Evolutionary conservation across 2,888 invertebrate species (phyloP).

Genomic region (Drosophila pseudotakahashii): DNA sequence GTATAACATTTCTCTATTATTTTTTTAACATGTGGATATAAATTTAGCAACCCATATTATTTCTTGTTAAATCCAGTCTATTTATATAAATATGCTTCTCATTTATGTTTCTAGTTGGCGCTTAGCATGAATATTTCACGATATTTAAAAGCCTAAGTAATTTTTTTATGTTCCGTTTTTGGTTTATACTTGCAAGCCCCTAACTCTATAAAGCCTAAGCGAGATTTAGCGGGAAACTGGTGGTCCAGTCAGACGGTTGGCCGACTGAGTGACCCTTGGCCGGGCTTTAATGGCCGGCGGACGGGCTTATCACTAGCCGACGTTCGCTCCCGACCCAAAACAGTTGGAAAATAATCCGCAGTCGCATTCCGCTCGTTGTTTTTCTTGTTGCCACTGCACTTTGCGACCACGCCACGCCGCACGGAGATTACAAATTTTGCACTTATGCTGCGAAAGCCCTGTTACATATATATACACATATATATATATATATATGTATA

Average conservation of each 20-base stretch:
- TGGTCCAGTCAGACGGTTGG: conserved; percentile 21
- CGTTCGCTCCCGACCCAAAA: conserved; percentile 4
- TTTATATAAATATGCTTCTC: conserved; percentile 13
- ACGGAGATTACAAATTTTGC: conserved; percentile 76
- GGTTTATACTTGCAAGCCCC: conserved; percentile 4
- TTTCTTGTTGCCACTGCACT: conserved; percentile 47
- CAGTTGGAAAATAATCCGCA: conserved; percentile 36
- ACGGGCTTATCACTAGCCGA: conserved; percentile 55
- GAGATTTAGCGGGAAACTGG: conserved; percentile 16
- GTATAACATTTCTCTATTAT: no score
- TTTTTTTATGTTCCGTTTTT: conserved; percentile 10
- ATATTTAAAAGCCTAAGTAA: conserved; percentile 2
- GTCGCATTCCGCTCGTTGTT: conserved; percentile 11
- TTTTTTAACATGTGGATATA: no score
- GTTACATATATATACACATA: conserved; percentile 10
- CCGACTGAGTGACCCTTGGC: conserved; percentile 1
- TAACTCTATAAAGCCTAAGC: conserved; percentile 12
- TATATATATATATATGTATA: conserved; percentile 17
- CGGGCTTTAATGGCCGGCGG: conserved; percentile 55
- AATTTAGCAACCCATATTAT: no score
- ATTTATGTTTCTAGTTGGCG: conserved; percentile 1
- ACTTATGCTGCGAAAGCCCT: conserved; percentile 61
- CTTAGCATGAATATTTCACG: conserved; percentile 22
- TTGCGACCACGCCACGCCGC: conserved; percentile 29
- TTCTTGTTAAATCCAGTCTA: not conserved